These are phyloP conservation scores for Parazoanthus swiftii DNA, from an alignment of 92 coral and sea anemone species.

Conservation along the genomic window DNA sequence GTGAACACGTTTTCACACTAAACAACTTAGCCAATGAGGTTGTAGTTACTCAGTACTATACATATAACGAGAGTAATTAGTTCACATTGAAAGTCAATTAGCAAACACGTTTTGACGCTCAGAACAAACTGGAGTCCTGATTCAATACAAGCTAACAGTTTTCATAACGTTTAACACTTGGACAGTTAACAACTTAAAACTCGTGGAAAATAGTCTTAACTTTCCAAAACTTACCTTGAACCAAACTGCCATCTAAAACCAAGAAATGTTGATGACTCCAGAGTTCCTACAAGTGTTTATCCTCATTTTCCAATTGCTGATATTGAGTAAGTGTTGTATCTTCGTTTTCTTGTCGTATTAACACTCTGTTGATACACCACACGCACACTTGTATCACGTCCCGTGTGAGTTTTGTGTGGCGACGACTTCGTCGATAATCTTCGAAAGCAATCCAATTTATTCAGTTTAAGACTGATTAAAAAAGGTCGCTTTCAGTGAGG, in stretches of 20 bases:
- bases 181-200: neutral
- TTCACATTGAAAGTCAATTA: neutral
- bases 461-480: too few species aligned
- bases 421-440: neutral
- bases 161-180: neutral
- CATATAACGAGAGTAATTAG: slow-evolving; percentile 6
- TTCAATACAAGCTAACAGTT: neutral
- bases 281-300: neutral
- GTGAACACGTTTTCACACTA: slow-evolving; percentile 19
- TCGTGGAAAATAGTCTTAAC: neutral
- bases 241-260: too few species aligned
- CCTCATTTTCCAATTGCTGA: slow-evolving; percentile 18
- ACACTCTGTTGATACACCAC: neutral
- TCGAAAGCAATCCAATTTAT: neutral
- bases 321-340: slow-evolving; percentile 21
- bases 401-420: neutral
- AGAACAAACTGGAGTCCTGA: neutral
- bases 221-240: neutral
- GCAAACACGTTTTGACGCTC: slow-evolving; percentile 32
- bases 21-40: slow-evolving; percentile 19
- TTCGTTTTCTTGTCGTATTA: neutral
- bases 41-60: neutral
- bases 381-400: neutral
- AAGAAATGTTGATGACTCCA: neutral
- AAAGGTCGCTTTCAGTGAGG: neutral